These are phyloP conservation scores for Ruditapes philippinarum DNA, from an alignment of 1,140 invertebrate genomes.

Conservation along the genomic window DNA sequence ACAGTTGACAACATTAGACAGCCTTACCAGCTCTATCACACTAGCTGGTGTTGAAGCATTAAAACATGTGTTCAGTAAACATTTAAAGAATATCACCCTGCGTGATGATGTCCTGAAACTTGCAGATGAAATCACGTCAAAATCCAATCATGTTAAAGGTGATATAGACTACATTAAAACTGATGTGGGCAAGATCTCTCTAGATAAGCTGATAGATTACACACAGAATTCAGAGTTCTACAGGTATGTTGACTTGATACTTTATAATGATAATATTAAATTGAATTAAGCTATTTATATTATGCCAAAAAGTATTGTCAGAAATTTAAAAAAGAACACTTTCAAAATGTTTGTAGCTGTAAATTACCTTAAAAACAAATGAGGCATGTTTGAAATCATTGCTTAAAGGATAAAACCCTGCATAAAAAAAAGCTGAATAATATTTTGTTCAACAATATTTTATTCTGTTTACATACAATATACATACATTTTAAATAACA, in stretches of 20 bases:
- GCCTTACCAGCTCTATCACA: slow-evolving; percentile 65
- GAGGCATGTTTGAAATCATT: neutral
- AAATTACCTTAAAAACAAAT: neutral
- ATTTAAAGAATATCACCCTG: slow-evolving; percentile 66
- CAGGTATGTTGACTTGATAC: slow-evolving; percentile 63
- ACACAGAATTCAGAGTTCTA: slow-evolving; percentile 72
- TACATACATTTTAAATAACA: no score
- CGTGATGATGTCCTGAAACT: slow-evolving; percentile 47
- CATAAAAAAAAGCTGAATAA: no score
- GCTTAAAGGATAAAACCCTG: no score
- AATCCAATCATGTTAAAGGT: slow-evolving; percentile 56
- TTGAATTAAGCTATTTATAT: no score
- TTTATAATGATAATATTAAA: no score
- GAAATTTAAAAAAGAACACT: neutral
- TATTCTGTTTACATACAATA: no score
- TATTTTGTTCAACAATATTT: no score
- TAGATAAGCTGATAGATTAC: slow-evolving; percentile 61
- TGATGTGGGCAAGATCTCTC: slow-evolving; percentile 55
- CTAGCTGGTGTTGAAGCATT: slow-evolving; percentile 51
- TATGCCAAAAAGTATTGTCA: no score
- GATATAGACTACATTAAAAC: slow-evolving; percentile 65
- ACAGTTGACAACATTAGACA: slow-evolving; percentile 66
- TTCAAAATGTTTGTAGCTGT: neutral
- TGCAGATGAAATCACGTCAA: slow-evolving; percentile 66
- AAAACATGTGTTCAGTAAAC: slow-evolving; percentile 52